phyloP scores from a whole-genome alignment of 30 jellyfish, hydroid and myxozoan genomes.

The Cassiopea andromeda region DNA sequence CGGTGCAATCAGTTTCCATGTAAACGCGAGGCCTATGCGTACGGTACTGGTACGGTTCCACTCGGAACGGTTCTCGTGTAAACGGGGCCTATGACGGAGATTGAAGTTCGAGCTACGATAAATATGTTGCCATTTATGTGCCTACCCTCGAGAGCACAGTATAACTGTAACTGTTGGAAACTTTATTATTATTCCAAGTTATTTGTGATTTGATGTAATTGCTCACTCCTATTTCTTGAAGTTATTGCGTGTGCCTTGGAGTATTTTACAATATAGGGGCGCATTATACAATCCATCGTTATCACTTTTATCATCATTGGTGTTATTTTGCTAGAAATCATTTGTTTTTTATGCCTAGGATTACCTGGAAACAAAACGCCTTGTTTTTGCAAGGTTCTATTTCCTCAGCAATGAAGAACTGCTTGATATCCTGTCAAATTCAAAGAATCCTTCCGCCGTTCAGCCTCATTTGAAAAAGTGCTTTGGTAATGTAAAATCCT shows the following conservation, averaged over 20 bases:
- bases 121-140: too few relatives aligned
- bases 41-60: too few relatives aligned
- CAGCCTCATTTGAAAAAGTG: constrained; percentile 88
- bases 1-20: too few relatives aligned
- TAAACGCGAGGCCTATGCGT: too few relatives aligned
- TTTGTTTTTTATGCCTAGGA: constrained; percentile 44
- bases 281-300: not conserved
- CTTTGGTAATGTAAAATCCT: constrained; percentile 78
- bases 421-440: constrained; percentile 82
- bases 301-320: not conserved
- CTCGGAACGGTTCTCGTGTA: too few relatives aligned
- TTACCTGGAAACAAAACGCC: constrained; percentile 89
- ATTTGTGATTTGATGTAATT: not conserved
- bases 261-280: not conserved
- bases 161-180: too few relatives aligned
- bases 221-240: not conserved
- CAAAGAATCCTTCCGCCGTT: constrained; percentile 77
- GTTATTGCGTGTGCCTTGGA: too few relatives aligned
- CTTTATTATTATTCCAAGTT: too few relatives aligned
- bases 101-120: too few relatives aligned
- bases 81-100: too few relatives aligned
- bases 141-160: too few relatives aligned
- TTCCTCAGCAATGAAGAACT: constrained; percentile 94
- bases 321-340: not conserved
- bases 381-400: constrained; percentile 84